Evolutionary conservation across 1,140 invertebrate genomes (phyloP).

Genomic region (Drosophila sucinea): DNA sequence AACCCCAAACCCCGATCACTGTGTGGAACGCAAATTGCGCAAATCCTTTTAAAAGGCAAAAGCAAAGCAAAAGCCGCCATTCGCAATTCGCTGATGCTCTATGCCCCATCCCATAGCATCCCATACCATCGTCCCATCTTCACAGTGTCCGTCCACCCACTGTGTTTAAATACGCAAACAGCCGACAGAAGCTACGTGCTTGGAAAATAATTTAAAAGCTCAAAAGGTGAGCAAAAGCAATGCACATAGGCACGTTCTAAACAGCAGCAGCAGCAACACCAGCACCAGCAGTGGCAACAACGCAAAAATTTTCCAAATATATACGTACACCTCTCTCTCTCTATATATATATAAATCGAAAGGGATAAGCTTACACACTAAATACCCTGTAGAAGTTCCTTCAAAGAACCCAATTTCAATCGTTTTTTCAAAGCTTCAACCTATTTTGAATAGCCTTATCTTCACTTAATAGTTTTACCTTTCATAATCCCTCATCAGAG

Average conservation of each 20-base stretch:
- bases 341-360: not conserved
- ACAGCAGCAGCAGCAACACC: slow-evolving; percentile 39
- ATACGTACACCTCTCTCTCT: slow-evolving; percentile 4
- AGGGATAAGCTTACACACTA: slow-evolving; percentile 32
- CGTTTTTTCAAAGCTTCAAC: too few species aligned
- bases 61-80: slow-evolving; percentile 57
- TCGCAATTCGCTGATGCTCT: slow-evolving; percentile 30
- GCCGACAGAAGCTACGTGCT: slow-evolving; percentile 78
- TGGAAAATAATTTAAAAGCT: slow-evolving; percentile 83
- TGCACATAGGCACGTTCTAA: slow-evolving; percentile 77
- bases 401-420: not conserved
- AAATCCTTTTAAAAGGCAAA: slow-evolving; percentile 73
- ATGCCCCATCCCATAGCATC: slow-evolving; percentile 28
- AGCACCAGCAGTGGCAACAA: slow-evolving; percentile 37
- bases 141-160: slow-evolving; percentile 3
- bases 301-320: slow-evolving; percentile 28
- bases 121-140: not conserved
- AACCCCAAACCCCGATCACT: slow-evolving; percentile 9
- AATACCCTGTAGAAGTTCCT: slow-evolving; percentile 28
- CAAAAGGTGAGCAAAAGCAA: slow-evolving; percentile 81
- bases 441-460: too few species aligned
- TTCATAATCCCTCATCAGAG: too few species aligned
- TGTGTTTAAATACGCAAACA: slow-evolving; percentile 81
- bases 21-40: slow-evolving; percentile 69
- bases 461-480: too few species aligned